Conservation (phyloP, 2,113 vertebrate genomes). For the Pelodiscus sinensis region DNA sequence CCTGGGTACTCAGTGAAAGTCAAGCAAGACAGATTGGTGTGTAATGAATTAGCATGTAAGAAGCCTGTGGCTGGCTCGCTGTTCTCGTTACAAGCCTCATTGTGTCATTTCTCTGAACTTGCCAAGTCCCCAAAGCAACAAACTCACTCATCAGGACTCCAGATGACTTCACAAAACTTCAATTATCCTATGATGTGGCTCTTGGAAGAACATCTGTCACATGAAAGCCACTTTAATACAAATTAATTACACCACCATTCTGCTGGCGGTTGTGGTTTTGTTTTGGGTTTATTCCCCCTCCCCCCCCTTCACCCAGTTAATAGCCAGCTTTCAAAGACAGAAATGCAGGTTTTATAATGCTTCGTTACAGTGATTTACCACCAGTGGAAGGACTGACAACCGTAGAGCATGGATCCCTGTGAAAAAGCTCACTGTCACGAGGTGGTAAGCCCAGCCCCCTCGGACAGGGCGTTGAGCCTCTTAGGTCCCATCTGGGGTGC, state of each 20-base stretch:
- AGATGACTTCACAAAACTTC: not conserved
- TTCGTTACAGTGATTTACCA: not conserved
- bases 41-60: not conserved
- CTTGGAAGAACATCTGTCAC: not conserved
- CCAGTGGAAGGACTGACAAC: not conserved
- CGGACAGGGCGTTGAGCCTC: too few species aligned
- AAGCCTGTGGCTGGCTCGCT: not conserved
- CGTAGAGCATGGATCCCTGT: not conserved
- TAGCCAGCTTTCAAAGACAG: not conserved
- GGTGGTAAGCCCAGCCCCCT: too few species aligned
- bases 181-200: not conserved
- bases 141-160: not conserved
- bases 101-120: not conserved
- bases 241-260: not conserved
- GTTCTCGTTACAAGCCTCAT: not conserved
- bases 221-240: not conserved
- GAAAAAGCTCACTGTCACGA: too few species aligned
- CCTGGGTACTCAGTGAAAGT: not conserved
- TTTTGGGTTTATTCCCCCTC: not conserved
- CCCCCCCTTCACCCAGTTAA: not conserved
- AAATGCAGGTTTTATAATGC: not conserved
- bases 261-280: not conserved
- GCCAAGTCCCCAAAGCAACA: not conserved
- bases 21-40: not conserved
- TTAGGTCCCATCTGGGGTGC: too few species aligned